These are phyloP conservation scores for Calliopum simillimum DNA, from an alignment of 2,888 invertebrate species.

Conservation along the genomic window DNA sequence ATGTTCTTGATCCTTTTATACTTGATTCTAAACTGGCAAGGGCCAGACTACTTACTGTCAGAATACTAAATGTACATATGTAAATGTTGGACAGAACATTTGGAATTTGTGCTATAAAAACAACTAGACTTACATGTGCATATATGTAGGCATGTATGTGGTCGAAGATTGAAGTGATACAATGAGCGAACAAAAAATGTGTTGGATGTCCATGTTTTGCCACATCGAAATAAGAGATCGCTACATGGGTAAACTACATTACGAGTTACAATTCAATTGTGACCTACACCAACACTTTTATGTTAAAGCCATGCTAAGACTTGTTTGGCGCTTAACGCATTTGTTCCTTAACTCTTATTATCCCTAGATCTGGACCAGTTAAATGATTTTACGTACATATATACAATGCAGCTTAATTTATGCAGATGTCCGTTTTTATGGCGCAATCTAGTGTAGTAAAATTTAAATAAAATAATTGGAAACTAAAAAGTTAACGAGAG, in stretches of 20 bases:
- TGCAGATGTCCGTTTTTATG: too few relatives aligned
- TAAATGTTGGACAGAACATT: background rate
- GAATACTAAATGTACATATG: background rate
- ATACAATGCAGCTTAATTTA: too few relatives aligned
- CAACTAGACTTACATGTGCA: too few relatives aligned
- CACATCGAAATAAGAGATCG: background rate
- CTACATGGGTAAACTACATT: background rate
- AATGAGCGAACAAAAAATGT: background rate
- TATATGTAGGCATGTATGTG: too few relatives aligned
- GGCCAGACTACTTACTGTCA: too few relatives aligned
- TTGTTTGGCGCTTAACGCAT: background rate
- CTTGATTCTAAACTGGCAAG: slow-evolving; percentile 33
- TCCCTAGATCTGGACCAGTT: too few relatives aligned
- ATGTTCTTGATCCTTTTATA: slow-evolving; percentile 61
- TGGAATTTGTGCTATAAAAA: background rate
- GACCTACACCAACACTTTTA: slow-evolving; percentile 19
- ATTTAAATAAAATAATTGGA: too few relatives aligned
- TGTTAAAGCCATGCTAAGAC: background rate
- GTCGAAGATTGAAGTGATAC: background rate
- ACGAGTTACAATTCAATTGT: background rate
- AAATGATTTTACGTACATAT: too few relatives aligned
- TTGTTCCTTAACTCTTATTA: too few relatives aligned
- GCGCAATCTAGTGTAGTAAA: too few relatives aligned
- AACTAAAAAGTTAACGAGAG: too few relatives aligned
- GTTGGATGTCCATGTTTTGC: slow-evolving; percentile 9